A percentile compares a stretch with the other conserved stretches of the same genome.
phyloP scores from a whole-genome alignment of 2,797 vertebrate genomes.

The Kryptolebias ocellatus region DNA sequence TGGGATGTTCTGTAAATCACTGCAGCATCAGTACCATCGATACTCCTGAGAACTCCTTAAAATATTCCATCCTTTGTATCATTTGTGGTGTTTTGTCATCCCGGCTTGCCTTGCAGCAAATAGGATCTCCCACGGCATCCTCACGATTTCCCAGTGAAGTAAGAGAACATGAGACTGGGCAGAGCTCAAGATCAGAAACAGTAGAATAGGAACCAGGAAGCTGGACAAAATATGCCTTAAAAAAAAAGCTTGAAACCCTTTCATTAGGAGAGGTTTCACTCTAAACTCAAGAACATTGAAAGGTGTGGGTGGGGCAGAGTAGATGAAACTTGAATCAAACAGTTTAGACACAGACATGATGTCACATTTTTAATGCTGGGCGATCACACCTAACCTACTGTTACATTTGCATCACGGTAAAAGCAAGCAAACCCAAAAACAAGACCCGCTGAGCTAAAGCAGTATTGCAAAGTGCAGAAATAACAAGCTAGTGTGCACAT shows the following conservation, averaged over 20 bases:
- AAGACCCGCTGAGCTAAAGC: not conserved
- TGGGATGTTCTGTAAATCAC: constrained; percentile 12
- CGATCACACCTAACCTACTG: constrained; percentile 19
- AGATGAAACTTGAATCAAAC: constrained; percentile 51
- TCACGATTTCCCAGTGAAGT: constrained; percentile 41
- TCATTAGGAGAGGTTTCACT: constrained; percentile 60
- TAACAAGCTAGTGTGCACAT: not conserved
- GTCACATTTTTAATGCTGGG: not conserved
- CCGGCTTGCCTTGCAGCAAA: constrained; percentile 16
- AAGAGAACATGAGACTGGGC: constrained; percentile 76
- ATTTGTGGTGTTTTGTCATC: constrained; percentile 10
- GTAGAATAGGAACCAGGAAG: constrained; percentile 65
- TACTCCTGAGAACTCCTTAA: not conserved
- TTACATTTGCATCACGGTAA: no score
- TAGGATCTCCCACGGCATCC: constrained; percentile 49
- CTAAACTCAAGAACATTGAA: constrained; percentile 42
- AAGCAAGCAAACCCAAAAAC: not conserved
- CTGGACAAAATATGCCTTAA: constrained; percentile 63
- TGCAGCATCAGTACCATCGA: constrained; percentile 15
- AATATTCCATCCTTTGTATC: not conserved
- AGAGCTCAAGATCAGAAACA: constrained; percentile 63
- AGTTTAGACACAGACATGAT: not conserved
- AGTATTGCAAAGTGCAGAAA: constrained; percentile 7
- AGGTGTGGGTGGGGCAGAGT: constrained; percentile 42
- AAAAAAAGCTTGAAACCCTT: constrained; percentile 64